A percentile compares a stretch with the other conserved stretches of the same genome.
Evolutionary conservation across 1,140 invertebrate genomes (phyloP).

Genomic region (Anadara kagoshimensis): DNA sequence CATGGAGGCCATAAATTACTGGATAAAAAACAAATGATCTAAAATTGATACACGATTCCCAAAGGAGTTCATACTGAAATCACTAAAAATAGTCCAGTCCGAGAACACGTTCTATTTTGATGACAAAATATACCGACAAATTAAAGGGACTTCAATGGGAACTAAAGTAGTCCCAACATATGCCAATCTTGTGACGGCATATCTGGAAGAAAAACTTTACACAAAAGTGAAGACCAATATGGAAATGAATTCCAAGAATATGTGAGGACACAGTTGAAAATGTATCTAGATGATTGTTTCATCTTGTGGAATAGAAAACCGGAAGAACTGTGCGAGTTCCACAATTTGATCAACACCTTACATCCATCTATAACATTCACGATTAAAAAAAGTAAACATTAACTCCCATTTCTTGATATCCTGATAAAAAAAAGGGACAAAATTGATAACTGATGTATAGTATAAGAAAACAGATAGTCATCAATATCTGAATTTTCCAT

Average conservation of each 20-base stretch:
- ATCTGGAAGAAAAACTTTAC: not conserved
- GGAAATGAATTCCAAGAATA: not conserved
- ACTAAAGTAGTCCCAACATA: conserved; percentile 17
- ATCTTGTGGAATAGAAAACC: conserved; percentile 1
- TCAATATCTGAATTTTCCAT: conserved; percentile 9
- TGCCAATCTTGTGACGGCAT: conserved; percentile 15
- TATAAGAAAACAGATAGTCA: not conserved
- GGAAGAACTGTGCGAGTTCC: not conserved
- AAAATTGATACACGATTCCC: conserved; percentile 3
- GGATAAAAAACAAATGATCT: not conserved
- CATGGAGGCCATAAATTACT: conserved; percentile 9
- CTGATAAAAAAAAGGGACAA: not conserved
- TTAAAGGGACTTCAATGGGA: conserved; percentile 8
- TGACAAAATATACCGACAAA: not conserved
- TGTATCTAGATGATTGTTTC: conserved; percentile 11
- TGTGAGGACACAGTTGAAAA: not conserved
- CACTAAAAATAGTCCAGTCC: not conserved
- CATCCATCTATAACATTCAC: conserved; percentile 3
- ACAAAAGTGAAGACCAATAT: not conserved
- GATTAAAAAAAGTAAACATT: not conserved
- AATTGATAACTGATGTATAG: not conserved
- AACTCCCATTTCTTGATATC: conserved; percentile 4
- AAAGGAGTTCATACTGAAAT: conserved; percentile 1
- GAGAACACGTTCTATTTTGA: not conserved
- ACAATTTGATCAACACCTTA: conserved; percentile 1